Evolutionary conservation across 2,797 vertebrate species (phyloP), one percentile per base, ranked within the genome.

Genomic region (Callimico goeldii): DNA sequence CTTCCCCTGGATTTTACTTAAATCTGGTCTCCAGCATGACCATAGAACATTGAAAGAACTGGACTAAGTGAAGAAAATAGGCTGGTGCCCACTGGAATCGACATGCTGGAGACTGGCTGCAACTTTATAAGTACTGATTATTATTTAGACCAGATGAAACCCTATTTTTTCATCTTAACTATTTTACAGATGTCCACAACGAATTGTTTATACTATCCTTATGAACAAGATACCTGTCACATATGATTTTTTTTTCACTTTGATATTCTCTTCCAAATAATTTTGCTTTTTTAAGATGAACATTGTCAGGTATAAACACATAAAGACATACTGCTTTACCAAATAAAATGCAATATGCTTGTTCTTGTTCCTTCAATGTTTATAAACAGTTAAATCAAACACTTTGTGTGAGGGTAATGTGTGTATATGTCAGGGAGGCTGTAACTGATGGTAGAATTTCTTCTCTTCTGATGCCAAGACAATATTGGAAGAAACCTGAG

Each of bases 321-420:
- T 30, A 48, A 87, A 61, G 28, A 15, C 36, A 61, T 33, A 88
- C 43, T 36, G 7, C 28, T 75, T 85, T 91, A 61, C 82, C 52
- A 85, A 89, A 85, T 88, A 58, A 96, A 94, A 94, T 39, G 22
- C 26, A 70, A 55, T 1, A 72, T 87, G 80, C 5, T 83, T 73
- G 1, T 58, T 55, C 2, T 58, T 64, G 6, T 72, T 73, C 36
- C 22, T 92, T 46, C 43, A 41, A 28, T 57, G 79, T 41, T 57
- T 10, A 88, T 84, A 9, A 90, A 84, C 82, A n/a, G 7, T 88
- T 83, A 76, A 89, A 46, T 72, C 22, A 75, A 87, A 77, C 2
- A 52, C 24, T 13, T 26, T 3, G 9, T 43, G 15, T 55, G 28
- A 10, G 14, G 57, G 28, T n/a, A 39, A 82, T 11, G 12, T 8